Base-by-base conservation (phyloP, 2,113 vertebrate species). In the Oncorhynchus masou region DNA sequence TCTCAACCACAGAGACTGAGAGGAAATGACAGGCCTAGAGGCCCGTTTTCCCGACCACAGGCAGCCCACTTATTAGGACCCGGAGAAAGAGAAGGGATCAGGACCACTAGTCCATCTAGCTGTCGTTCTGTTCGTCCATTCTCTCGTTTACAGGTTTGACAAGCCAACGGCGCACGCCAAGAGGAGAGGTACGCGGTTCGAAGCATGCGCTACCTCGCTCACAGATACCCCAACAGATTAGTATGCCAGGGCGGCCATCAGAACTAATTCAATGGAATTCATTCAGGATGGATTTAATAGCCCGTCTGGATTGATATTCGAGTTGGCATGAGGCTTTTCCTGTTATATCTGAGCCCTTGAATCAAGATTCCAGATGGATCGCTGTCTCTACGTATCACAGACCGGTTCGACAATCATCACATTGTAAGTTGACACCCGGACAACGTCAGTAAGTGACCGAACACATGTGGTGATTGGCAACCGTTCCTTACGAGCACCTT, bases 51-150 rank as follows among this genome's bases (percentile, higher is more conserved):
- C 92, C 94, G 13, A 76, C 92, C 92, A 62, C n/a, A 62, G 91
- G 82, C 79, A 90, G 91, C 87, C 77, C 91, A 93, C 79, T 90
- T 91, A 94, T 94, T 94, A 94, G 90, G 92, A 94, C 83, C 92
- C 94, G 91, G 90, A 90, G 92, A 90, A 92, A 90, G 67, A 90
- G 81, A 83, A 83, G 87, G 90, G 92, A 93, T 93, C 93, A 91
- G 89, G 91, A 91, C 92, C 93, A 91, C 92, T 93, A 94, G 69
- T 68, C 69, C 54, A 60, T 67, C 73, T 6, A 51, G 27, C 68
- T 4, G 12, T 64, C 34, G 5, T 71, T 39, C 39, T 31, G 31
- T 80, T 77, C 12, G 57, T 73, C 77, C 72, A 79, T 77, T 62
- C 83, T 24, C 60, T 25, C 8, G 1, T 64, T 64, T 64, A 64